phyloP scores from a whole-genome alignment of 2,113 vertebrate genomes.

The Bettongia penicillata region DNA sequence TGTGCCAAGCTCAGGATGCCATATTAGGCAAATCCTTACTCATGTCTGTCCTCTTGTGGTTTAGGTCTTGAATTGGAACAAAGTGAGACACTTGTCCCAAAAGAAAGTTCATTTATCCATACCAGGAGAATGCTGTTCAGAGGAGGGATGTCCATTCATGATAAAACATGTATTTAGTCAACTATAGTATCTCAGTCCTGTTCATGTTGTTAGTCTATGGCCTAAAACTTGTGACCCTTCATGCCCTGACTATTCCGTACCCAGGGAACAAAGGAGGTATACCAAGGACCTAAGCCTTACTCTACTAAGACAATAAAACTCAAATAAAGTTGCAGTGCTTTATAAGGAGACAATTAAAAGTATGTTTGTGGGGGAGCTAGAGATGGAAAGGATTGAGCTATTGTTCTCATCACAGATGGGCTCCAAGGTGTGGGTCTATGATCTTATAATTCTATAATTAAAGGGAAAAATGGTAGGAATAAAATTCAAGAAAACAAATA shows the following conservation, averaged over 20 bases:
- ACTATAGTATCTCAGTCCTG: no score
- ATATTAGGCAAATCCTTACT: neutral
- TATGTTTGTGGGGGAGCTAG: no score
- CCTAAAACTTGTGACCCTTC: no score
- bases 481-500: neutral
- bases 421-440: neutral
- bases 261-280: no score
- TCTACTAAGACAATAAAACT: no score
- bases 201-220: no score
- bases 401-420: no score
- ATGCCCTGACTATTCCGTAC: no score
- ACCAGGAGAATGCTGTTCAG: neutral
- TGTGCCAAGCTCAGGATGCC: neutral
- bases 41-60: neutral
- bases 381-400: no score
- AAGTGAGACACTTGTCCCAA: neutral
- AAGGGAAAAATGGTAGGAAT: neutral
- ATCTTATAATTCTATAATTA: neutral
- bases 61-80: neutral
- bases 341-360: no score
- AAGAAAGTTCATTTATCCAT: neutral
- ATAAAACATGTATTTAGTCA: neutral
- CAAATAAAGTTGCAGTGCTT: no score
- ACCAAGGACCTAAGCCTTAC: no score
- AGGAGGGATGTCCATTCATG: neutral